Conservation (phyloP, 23 tunicate species). For the Ascidia mentula region DNA sequence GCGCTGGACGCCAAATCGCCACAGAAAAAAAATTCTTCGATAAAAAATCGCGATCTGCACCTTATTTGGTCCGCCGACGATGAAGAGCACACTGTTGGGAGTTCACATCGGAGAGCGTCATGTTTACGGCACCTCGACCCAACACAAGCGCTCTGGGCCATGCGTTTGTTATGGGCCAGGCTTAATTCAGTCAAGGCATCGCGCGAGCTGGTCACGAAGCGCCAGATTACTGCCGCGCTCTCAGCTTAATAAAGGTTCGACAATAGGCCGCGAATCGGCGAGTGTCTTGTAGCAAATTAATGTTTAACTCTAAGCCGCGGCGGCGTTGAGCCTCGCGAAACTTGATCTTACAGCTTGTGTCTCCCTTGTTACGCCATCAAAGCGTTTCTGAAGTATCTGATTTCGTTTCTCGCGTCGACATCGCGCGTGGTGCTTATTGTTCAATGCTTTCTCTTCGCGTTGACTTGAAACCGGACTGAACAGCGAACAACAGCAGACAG, state of each 20-base stretch:
- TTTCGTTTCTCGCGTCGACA: background rate
- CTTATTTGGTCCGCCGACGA: background rate
- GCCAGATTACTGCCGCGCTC: background rate
- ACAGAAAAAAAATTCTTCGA: too few relatives aligned
- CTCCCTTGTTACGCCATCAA: background rate
- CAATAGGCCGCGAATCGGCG: background rate
- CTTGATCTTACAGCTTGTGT: background rate
- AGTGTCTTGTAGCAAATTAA: constrained; percentile 8
- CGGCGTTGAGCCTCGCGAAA: background rate
- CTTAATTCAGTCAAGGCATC: background rate
- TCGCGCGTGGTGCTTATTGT: background rate
- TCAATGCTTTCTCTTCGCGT: too few relatives aligned
- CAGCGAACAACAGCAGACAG: too few relatives aligned
- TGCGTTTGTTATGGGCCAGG: constrained; percentile 9
- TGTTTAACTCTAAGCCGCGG: background rate
- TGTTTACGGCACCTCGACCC: background rate
- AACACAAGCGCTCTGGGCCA: constrained; percentile 17
- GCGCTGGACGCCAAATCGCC: too few relatives aligned
- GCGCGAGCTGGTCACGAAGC: constrained; percentile 1
- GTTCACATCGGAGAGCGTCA: too few relatives aligned
- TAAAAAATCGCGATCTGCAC: background rate
- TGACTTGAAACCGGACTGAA: too few relatives aligned
- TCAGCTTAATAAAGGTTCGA: constrained; percentile 1
- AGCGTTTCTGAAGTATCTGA: background rate
- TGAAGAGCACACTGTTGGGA: background rate